Evolutionary conservation across 2,113 vertebrate species (phyloP).

Genomic region (Psophia crepitans): DNA sequence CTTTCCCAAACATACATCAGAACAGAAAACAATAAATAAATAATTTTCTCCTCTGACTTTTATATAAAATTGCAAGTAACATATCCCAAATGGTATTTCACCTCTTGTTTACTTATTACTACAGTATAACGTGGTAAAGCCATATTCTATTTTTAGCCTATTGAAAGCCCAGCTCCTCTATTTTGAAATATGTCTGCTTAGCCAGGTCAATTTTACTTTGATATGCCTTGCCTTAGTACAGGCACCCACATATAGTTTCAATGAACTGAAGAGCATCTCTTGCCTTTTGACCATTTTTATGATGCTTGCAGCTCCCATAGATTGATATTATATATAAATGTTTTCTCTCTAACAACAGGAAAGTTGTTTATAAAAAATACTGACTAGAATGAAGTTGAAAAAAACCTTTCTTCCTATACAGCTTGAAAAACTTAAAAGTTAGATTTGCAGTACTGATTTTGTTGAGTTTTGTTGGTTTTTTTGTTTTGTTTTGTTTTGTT

Average conservation of each 20-base stretch:
- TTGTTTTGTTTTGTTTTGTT: background rate
- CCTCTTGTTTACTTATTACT: background rate
- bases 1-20: background rate
- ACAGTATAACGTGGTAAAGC: background rate
- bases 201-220: background rate
- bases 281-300: background rate
- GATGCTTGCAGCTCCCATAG: background rate
- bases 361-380: background rate
- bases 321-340: background rate
- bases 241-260: background rate
- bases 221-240: background rate
- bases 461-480: background rate
- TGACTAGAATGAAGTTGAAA: background rate
- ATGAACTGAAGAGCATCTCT: background rate
- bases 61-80: background rate
- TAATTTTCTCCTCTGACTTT: background rate
- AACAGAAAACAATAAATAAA: background rate
- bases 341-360: background rate
- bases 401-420: background rate
- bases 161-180: background rate
- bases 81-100: background rate
- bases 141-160: background rate
- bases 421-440: background rate
- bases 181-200: background rate
- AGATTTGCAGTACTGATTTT: background rate